These are phyloP conservation scores for Calyptommatus sinebrachiatus DNA, from an alignment of 2,113 vertebrate species.

Conservation along the genomic window DNA sequence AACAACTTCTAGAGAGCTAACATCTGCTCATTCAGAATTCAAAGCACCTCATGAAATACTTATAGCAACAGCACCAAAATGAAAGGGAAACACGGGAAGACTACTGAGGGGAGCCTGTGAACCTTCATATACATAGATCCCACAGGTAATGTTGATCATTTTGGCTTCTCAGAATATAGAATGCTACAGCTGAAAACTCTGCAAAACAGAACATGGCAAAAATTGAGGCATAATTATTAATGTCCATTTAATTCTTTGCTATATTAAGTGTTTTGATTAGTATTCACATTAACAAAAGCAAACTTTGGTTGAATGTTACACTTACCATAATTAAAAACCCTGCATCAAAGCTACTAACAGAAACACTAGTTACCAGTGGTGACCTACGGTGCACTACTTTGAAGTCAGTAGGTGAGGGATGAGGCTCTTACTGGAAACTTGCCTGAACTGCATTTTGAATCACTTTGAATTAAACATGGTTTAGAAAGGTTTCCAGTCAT, in stretches of 20 bases:
- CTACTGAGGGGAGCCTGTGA: slow-evolving; percentile 38
- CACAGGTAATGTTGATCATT: fast-evolving
- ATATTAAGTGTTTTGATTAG: neutral
- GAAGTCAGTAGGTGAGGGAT: too few species aligned
- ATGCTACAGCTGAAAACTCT: neutral
- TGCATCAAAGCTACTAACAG: too few species aligned
- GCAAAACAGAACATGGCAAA: neutral
- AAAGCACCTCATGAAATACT: slow-evolving; percentile 62
- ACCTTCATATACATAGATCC: slow-evolving; percentile 18
- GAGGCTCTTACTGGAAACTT: too few species aligned
- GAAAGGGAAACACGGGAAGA: slow-evolving; percentile 44
- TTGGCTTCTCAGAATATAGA: neutral
- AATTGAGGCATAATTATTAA: neutral
- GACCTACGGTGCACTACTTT: too few species aligned
- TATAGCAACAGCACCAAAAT: slow-evolving; percentile 45
- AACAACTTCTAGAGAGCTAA: slow-evolving; percentile 53
- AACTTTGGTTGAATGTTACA: neutral
- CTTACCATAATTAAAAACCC: neutral
- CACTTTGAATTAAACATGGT: too few species aligned
- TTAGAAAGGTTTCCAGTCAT: too few species aligned
- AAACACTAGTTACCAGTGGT: too few species aligned
- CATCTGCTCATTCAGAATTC: slow-evolving; percentile 61
- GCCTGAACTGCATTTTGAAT: too few species aligned
- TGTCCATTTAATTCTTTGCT: neutral
- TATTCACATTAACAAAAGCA: neutral